Conservation (phyloP, 2,113 vertebrate species). For the Zapus hudsonius region DNA sequence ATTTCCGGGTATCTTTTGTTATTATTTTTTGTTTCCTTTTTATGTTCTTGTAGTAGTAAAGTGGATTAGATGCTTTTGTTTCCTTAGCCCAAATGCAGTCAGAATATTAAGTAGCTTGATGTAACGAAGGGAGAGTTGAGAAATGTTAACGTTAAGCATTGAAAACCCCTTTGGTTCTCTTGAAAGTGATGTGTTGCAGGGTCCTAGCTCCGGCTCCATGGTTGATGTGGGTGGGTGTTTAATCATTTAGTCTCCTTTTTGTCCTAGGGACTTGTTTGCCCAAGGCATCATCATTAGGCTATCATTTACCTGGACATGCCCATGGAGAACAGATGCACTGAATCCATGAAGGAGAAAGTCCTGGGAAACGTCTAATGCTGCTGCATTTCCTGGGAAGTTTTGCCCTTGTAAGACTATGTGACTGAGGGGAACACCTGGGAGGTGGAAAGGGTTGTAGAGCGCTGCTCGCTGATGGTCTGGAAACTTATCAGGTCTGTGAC, state of each 20-base stretch:
- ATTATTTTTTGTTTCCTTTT: too few relatives aligned
- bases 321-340: not conserved
- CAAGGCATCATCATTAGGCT: not conserved
- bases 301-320: not conserved
- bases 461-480: not conserved
- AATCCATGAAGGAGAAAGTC: not conserved
- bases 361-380: not conserved
- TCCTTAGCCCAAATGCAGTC: too few relatives aligned
- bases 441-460: not conserved
- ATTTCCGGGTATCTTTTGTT: too few relatives aligned
- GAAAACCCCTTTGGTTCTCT: too few relatives aligned
- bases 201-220: too few relatives aligned
- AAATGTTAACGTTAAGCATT: too few relatives aligned
- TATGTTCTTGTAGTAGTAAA: too few relatives aligned
- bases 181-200: too few relatives aligned
- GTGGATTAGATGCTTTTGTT: too few relatives aligned
- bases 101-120: too few relatives aligned
- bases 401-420: not conserved
- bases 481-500: slow-evolving; percentile 9
- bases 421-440: not conserved
- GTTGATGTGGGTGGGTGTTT: not conserved
- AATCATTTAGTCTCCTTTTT: not conserved
- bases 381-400: not conserved
- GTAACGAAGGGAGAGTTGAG: too few relatives aligned
- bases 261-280: not conserved